These are phyloP conservation scores for Iguana delicatissima DNA, from an alignment of 2,797 vertebrate species.

Conservation along the genomic window DNA sequence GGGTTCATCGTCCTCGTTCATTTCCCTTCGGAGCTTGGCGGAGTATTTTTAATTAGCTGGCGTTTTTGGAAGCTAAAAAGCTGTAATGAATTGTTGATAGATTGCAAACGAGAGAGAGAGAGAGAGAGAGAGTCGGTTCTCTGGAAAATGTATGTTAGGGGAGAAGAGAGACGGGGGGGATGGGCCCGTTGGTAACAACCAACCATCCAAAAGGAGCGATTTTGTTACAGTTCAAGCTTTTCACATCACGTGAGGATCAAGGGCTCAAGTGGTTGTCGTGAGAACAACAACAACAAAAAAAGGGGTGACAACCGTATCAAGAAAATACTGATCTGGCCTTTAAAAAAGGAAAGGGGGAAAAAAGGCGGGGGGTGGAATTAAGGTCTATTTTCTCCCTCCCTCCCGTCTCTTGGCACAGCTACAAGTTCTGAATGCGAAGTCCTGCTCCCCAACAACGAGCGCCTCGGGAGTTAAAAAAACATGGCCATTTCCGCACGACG, in stretches of 20 bases:
- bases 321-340: constrained; percentile 76
- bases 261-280: constrained; percentile 82
- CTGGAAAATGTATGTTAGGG: constrained; percentile 71
- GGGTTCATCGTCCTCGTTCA: constrained; percentile 56
- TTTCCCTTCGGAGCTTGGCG: constrained; percentile 72
- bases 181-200: constrained; percentile 73
- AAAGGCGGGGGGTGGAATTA: constrained; percentile 4
- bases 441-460: no score
- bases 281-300: constrained; percentile 73
- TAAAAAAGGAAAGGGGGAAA: constrained; percentile 23
- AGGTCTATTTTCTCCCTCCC: constrained; percentile 49
- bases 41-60: constrained; percentile 86
- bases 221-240: constrained; percentile 82
- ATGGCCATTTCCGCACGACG: no score
- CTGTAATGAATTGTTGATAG: constrained; percentile 85
- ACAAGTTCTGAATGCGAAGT: no score
- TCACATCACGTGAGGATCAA: constrained; percentile 83
- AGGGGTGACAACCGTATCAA: constrained; percentile 79
- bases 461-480: not conserved
- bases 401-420: no score
- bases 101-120: constrained; percentile 69
- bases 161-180: constrained; percentile 13
- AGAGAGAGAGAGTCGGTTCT: constrained; percentile 58
- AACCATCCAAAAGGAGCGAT: constrained; percentile 82
- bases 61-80: constrained; percentile 80